Base-by-base conservation (phyloP, 2,113 vertebrate genomes). In the Capricornis sumatraensis region DNA sequence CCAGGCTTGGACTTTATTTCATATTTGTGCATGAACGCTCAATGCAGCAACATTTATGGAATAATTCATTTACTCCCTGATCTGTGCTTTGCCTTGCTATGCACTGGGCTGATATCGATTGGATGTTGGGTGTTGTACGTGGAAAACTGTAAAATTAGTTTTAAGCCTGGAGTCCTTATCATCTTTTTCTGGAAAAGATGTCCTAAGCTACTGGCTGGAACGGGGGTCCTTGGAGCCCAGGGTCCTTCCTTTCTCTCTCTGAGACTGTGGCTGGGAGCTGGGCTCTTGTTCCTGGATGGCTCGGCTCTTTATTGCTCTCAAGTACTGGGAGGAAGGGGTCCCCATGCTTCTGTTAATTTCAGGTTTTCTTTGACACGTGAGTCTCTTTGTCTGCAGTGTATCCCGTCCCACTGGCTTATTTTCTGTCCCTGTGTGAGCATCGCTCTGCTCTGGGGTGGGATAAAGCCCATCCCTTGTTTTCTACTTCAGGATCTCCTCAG, bases 271-370 rank as follows among this genome's bases (percentile, higher is more conserved):
- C 15, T 36, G 1, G 5, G 79, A 89, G 71, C 33, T 2, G 71
- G 57, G 17, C 45, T 14, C 28, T 15, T 0, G 0, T 17, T 47
- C 50, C 16, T 5, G 33, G 45, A 30, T 8, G 5, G 30, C 36
- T 85, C 33, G 1, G 55, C 21, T 28, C 17, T 45, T 30, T 55
- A 30, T 43, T 14, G 4, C 16, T 58, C 30, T 23, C n/a, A 6
- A 85, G 40, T 1, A 0, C 2, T 2, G 12, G 7, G 1, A 2
- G 30, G 9, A 28, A 1, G 74, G 55, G 50, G 45, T 11, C 2
- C 36, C 21, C 5, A 4, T 4, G 27, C 11, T 27, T 62, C 60
- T 43, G 45, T n/a, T 25, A 3, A 8, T 10, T 16, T 19, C 25
- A n/a, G 82, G 11, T 4, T 55, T 71, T 19, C 4, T 6, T 8